Base-by-base conservation (phyloP, 2,888 invertebrate genomes). In the Erebia aethiops region DNA sequence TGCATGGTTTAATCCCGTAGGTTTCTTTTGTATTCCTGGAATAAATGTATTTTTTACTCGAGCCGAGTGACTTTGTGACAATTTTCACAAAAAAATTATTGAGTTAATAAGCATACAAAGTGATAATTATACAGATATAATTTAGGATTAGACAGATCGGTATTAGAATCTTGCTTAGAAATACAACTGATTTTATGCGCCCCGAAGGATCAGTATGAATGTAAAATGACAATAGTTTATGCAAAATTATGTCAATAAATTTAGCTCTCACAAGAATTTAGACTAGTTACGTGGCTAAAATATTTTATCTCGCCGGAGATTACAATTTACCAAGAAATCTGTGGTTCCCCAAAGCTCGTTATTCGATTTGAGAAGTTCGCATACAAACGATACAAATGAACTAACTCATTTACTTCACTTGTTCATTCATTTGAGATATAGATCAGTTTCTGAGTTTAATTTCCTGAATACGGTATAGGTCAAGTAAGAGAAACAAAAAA, bases 291-390 rank as follows among this genome's bases (percentile, higher is more conserved):
- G 46, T 64, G 51, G n/a, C 56, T 62, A 52, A 70, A 60, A 57
- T 65, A 70, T 67, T 71, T 57, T 67, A 67, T 71, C 58, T 67
- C 14, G 21, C 21, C 61, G 4, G n/a, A 68, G 46, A 70, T 70
- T 67, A 70, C 49, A 67, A 69, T 72, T 72, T 56, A 69, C 56
- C 49, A 61, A 69, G 65, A 66, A 69, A 72, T 57, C 56, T 63
- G 69, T 60, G 69, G 69, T 71, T 71, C 71, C 71, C 61, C 16
- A 68, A 67, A 71, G 63, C 71, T 72, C 71, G 73, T 49, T 62
- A 49, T 21, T 21, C 21, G 18, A 21, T 14, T 62, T 13, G 18
- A 46, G 21, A 14, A 26, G 62, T 49, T 61, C 18, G 18, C 43
- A n/a, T 18, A 16, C 11, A 4, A 61, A 16, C 4, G 61, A 46